Evolutionary conservation across 1,140 invertebrate genomes (phyloP), one percentile per base, ranked within the genome.

Genomic region (Nautilus pompilius): DNA sequence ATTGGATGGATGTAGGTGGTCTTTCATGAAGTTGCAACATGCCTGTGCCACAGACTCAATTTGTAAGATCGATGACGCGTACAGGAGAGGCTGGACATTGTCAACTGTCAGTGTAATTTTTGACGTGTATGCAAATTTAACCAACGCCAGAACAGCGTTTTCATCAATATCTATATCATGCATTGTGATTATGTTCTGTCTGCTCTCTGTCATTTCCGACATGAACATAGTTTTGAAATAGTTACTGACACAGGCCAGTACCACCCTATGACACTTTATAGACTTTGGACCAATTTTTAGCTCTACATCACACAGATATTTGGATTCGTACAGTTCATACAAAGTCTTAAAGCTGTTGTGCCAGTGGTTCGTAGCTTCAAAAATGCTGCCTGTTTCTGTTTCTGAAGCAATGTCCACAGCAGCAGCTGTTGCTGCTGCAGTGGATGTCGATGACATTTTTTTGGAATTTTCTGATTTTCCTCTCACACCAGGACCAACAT

Each of bases 211-310:
- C 79, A 82, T 79, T 53, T 77, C 72, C 0, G 76, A 75, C 54
- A 72, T 69, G 65, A 83, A 83, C 80, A 83, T 82, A 15, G 74
- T 70, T 17, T 69, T 63, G 61, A 83, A 83, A 64, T 83, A 83
- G 20, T 69, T 55, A 66, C 79, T 81, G 13, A 74, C 62, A 62
- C 72, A 79, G 3, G 80, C 75, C 41, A 82, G 65, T 24, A 82
- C 73, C 28, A 80, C 63, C 28, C 75, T 63, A 56, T 82, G 81
- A 68, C 81, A 82, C 26, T 67, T 63, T 53, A 80, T 73, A 2
- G 68, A 64, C 20, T 66, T 76, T 22, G 62, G 68, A 4, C 80
- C 80, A 63, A 76, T 72, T 45, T 71, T 67, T 2, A 82, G 66
- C 63, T 80, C 78, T 24, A 80, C 65, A 63, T 82, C 80, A 70